These are phyloP conservation scores for Himalopsyche phryganea DNA, from an alignment of 1,140 invertebrate species.

Conservation along the genomic window DNA sequence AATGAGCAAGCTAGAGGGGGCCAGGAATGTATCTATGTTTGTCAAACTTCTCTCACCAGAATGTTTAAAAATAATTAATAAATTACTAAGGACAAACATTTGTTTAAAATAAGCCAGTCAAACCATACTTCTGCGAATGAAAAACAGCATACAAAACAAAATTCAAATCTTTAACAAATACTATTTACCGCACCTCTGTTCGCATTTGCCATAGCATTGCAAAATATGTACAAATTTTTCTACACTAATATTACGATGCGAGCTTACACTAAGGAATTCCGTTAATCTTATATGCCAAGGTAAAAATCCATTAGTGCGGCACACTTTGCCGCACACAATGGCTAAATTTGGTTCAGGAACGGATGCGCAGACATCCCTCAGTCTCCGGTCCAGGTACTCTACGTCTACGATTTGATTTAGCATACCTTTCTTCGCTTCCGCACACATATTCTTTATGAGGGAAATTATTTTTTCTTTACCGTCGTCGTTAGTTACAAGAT, in stretches of 20 bases:
- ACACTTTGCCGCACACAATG: conserved; percentile 58
- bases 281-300: conserved; percentile 70
- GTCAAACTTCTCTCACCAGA: no score
- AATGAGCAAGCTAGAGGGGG: no score
- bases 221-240: conserved; percentile 56
- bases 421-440: conserved; percentile 5
- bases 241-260: conserved; percentile 52
- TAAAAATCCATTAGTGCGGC: conserved; percentile 59
- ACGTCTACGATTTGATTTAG: conserved; percentile 41
- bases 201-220: conserved; percentile 59
- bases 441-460: conserved; percentile 40
- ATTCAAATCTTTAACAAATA: conserved; percentile 2
- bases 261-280: conserved; percentile 62
- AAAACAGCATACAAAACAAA: no score
- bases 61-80: no score
- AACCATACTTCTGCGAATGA: no score
- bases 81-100: no score
- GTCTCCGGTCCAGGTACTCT: conserved; percentile 49
- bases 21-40: no score
- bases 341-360: conserved; percentile 66
- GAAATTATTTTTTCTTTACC: conserved; percentile 55
- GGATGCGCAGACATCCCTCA: conserved; percentile 46
- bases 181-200: conserved; percentile 68
- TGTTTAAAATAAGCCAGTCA: no score
- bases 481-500: conserved; percentile 49